Evolutionary conservation across 2,797 vertebrate genomes (phyloP).

Genomic region (Eulemur rubriventer): DNA sequence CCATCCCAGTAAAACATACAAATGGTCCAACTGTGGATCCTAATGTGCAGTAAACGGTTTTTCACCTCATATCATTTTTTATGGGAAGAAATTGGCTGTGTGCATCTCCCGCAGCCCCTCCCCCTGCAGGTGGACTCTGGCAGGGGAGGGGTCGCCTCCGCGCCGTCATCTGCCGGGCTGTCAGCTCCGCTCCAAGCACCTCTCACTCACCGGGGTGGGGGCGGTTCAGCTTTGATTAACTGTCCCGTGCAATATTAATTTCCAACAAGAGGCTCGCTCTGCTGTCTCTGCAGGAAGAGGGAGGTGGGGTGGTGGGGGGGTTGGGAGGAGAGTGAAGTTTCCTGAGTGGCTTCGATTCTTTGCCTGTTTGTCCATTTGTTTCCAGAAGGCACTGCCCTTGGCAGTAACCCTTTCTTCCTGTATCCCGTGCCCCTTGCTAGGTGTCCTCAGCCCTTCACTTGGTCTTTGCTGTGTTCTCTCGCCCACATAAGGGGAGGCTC

Average conservation of each 20-base stretch:
- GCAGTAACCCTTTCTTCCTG: neutral
- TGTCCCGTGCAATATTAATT: constrained; percentile 54
- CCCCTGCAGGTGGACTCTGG: neutral
- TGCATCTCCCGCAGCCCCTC: neutral
- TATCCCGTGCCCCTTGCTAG: neutral
- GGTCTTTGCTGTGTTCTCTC: neutral
- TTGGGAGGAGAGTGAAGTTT: neutral
- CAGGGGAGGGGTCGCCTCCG: neutral
- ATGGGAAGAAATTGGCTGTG: constrained; percentile 61
- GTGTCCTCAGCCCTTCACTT: neutral
- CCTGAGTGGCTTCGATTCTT: neutral
- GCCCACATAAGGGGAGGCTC: neutral
- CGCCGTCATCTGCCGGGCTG: constrained; percentile 44
- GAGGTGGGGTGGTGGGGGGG: neutral
- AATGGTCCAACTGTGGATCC: constrained; percentile 56
- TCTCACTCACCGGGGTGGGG: constrained; percentile 4
- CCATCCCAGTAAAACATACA: constrained; percentile 72
- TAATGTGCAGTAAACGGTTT: constrained; percentile 66
- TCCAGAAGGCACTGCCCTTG: neutral
- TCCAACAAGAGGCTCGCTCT: neutral
- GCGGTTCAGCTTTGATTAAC: constrained; percentile 64
- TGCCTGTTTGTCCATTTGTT: neutral
- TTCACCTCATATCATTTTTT: constrained; percentile 73
- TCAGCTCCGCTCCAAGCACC: constrained; percentile 37
- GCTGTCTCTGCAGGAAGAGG: constrained; percentile 16